Evolutionary conservation across 2,888 invertebrate genomes (phyloP).

Genomic region (Allophyes oxyacanthae): DNA sequence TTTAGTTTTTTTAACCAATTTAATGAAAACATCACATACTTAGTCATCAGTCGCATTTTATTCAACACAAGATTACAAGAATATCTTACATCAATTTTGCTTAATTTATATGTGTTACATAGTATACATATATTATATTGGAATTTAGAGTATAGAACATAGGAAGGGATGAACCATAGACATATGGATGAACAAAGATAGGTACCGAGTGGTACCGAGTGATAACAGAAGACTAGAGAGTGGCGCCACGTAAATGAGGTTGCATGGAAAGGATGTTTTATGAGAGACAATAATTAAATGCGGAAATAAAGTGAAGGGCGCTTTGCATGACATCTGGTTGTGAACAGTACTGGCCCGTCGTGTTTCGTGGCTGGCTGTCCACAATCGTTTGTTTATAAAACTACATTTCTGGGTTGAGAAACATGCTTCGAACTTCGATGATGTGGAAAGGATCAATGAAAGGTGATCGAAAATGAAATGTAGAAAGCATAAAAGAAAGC

Average conservation of each 20-base stretch:
- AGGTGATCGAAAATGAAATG: no score
- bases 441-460: not conserved
- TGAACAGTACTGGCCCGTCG: constrained; percentile 1
- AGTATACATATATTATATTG: not conserved
- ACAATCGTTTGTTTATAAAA: constrained; percentile 2
- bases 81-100: constrained; percentile 1
- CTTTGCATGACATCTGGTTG: constrained; percentile 6
- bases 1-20: constrained; percentile 17
- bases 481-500: no score
- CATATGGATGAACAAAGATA: no score
- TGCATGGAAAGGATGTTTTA: no score
- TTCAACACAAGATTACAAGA: constrained; percentile 9
- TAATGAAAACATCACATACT: not conserved
- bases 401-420: constrained; percentile 1
- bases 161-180: no score
- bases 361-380: constrained; percentile 7
- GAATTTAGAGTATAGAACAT: not conserved
- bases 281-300: constrained; percentile 5
- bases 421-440: not conserved
- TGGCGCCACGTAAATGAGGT: no score
- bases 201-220: no score
- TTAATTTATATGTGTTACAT: not conserved
- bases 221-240: no score
- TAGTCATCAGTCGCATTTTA: constrained; percentile 18
- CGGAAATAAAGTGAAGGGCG: constrained; percentile 30